Base-by-base conservation (phyloP, 2,888 invertebrate species). In the Limnephilus auricula region DNA sequence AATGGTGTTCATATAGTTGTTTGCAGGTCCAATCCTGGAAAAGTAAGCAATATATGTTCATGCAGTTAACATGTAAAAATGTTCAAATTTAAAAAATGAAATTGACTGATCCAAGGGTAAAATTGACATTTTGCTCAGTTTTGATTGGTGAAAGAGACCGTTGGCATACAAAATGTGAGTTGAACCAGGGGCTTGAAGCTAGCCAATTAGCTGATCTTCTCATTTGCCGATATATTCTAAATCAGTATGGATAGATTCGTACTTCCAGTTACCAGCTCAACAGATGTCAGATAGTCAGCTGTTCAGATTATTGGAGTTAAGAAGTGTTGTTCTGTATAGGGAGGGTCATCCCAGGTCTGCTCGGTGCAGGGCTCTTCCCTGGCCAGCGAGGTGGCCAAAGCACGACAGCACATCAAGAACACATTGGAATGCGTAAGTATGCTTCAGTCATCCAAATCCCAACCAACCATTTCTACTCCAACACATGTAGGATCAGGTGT, bases 351-450 rank as follows among this genome's bases (percentile, higher is more conserved):
- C 78, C 90, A 91, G 95, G 95, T 78, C 78, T 40, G 34, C 40
- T 65, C 86, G 5, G 40, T 94, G 94, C 94, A 95, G 94, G 95
- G 96, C 95, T 96, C 97, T 94, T 97, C 97, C 94, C 96, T 98
- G 95, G 98, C 98, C 94, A 97, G 97, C 95, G 98, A 98, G 96
- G 98, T 98, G 94, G 98, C 98, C 94, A 98, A 98, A 96, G 98
- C 98, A 95, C 97, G 98, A 94, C 97, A 98, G 95, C 97, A 98
- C 95, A 97, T 98, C 96, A 98, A 97, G 96, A 97, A 96, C 94
- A 97, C 97, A 94, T 96, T 97, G 94, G 97, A 97, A 95, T 97
- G 97, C 96, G 97, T 97, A 96, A 97, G 96, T 97, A 95, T 94
- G 9, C 3, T 34, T 78, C 6, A 78, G 79, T 88, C 50, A 85